Evolutionary conservation across 2,113 vertebrate species (phyloP), one percentile per base, ranked within the genome.

Genomic region (Gambusia affinis): DNA sequence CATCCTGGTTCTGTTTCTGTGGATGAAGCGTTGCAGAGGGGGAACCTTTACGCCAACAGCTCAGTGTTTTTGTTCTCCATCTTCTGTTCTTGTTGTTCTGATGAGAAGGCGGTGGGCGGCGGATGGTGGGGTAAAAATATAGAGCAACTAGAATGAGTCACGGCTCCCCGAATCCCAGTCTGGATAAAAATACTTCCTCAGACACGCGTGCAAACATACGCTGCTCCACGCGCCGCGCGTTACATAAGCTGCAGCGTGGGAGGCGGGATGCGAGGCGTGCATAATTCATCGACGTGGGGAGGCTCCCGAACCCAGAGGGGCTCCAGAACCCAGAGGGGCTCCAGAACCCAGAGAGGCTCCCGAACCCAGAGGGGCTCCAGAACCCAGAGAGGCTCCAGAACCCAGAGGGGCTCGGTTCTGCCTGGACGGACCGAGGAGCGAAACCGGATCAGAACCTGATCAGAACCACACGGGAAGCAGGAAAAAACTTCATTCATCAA

Each of bases 81-180:
- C 12, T 47, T 64, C 4, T 51, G 8, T 44, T 68, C 63, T 54
- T 47, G 42, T 63, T 68, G 61, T 60, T 39, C 74, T 70, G 76
- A 60, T 69, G 82, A 72, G 70, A 62, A 78, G 65, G 65, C 10
- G 51, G 51, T 57, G 78, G 72, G 88, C 75, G 85, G 73, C 67
- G 79, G 81, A 76, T 84, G 42, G 86, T 76, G 85, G 83, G 82
- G 76, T 91, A 87, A 91, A 92, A 92, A 89, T 90, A 93, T 90
- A 90, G 88, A 87, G 85, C 88, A 92, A 84, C 79, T 61, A 79
- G 85, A 72, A 78, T 94, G 93, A 94, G 86, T 94, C 92, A 94
- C 80, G 76, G n/a, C 73, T 89, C 89, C 83, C 88, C 90, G 86
- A 83, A 84, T 89, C 89, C 85, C 77, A 79, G 85, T 90, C 90